Base-by-base conservation (phyloP, 2,888 invertebrate species). In the Tridacna crocea region DNA sequence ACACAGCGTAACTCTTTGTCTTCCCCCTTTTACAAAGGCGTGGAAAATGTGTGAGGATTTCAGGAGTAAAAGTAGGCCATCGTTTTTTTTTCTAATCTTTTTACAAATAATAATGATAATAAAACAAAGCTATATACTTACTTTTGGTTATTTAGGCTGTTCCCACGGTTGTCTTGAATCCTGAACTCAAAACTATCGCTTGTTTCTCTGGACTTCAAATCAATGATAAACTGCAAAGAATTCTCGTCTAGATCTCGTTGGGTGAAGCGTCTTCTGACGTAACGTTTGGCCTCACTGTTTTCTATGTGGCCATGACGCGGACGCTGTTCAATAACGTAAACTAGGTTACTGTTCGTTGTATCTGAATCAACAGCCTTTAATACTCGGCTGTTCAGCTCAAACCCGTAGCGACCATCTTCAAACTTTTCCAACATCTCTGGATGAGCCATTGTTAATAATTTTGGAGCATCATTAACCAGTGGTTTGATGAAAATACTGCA, bases 221-320 rank as follows among this genome's bases (percentile, higher is more conserved):
- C 90, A 36, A 94, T 85, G 27, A 94, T 90, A 77, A 91, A 94
- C 36, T 90, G 87, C 22, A 94, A 79, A 19, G 89, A 88, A 19
- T 91, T 90, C 66, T 93, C 93, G 82, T 94, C 93, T 24, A 94
- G 80, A 83, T 94, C 94, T 75, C 92, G 86, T 87, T 94, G 94
- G 0, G 93, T 92, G 84, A 94, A 94, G 46, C 90, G 75, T 48
- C 92, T 80, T 61, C 92, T 85, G 0, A 94, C 92, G 68, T 88
- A 92, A 26, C 92, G 89, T 79, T 93, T 91, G 13, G 93, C 91
- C 46, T 89, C 89, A 11, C 89, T 88, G 85, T 94, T 92, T 83
- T 94, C 93, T 17, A 94, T 84, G 75, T 92, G 92, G 11, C 94
- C 94, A 79, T 92, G 87, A 70, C 89, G 86, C 11, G 94, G 93